A percentile compares a stretch with the other conserved stretches of the same genome.
phyloP scores from a whole-genome alignment of 2,113 vertebrate genomes.

The Microcebus murinus region DNA sequence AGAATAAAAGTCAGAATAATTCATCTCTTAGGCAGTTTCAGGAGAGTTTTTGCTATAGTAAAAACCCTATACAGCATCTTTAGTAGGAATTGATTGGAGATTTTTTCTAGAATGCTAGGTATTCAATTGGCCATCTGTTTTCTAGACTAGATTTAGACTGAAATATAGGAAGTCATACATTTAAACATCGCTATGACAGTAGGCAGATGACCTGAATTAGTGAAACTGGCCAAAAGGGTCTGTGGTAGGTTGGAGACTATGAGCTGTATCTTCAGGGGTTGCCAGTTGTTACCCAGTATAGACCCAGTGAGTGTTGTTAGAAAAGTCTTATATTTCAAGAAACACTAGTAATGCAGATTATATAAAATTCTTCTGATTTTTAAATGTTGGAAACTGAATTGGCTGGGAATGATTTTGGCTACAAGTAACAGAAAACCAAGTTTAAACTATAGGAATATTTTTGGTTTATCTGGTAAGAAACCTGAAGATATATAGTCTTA shows the following conservation, averaged over 20 bases:
- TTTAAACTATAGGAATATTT: constrained; percentile 41
- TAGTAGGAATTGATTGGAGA: background rate
- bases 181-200: constrained; percentile 24
- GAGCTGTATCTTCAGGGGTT: background rate
- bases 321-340: constrained; percentile 21
- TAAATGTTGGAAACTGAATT: background rate
- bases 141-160: constrained; percentile 14
- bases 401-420: constrained; percentile 19
- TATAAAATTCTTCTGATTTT: constrained; percentile 28
- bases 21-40: constrained; percentile 9
- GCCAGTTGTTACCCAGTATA: background rate
- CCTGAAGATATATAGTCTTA: background rate
- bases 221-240: background rate
- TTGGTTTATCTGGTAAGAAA: constrained; percentile 38
- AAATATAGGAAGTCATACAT: background rate
- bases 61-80: background rate
- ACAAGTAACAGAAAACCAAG: background rate
- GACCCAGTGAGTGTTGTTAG: background rate
- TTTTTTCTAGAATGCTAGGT: background rate
- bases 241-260: background rate
- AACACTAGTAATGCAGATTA: background rate
- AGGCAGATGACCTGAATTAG: constrained; percentile 22
- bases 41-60: constrained; percentile 11
- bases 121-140: background rate
- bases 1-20: constrained; percentile 22